Evolutionary conservation across 2,797 vertebrate species (phyloP), one percentile per base, ranked within the genome.

Genomic region (Halcyon leucocephala): DNA sequence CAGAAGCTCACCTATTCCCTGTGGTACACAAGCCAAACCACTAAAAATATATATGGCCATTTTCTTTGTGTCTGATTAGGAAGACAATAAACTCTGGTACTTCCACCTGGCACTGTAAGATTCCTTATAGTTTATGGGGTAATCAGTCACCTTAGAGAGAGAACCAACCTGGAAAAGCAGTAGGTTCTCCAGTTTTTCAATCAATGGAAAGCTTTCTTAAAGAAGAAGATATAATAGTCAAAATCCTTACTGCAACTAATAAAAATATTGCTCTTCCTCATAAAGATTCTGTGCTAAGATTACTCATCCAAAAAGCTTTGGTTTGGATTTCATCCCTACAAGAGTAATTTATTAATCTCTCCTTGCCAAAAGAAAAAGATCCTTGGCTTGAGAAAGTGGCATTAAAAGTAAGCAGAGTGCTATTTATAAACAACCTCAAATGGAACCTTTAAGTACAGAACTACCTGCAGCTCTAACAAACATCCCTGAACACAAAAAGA

Each of bases 391-490:
- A 70, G 78, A 82, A 72, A 76, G 49, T 33, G 81, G 52, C 82
- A 70, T 83, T 79, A 79, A 82, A 90, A 76, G 77, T 71, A 29
- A 73, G n/a, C 49, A 74, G 48, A 87, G 71, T 33, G 55, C n/a
- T 96, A 81, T 94, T 97, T 85, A 96, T 89, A 96, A 95, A 82
- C 90, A 93, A 95, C 62, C 69, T 85, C 69, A 80, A 44, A 55
- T 9, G 61, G 64, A 94, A 84, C 25, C 46, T 72, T n/a, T 28
- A 58, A 73, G 35, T 18, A 88, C 57, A 89, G 57, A 31, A 31
- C 17, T 93, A 95, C 90, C 92, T 91, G 94, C 96, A 95, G 57
- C 58, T 87, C 86, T 18, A 89, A 64, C 26, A 93, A 90, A 73
- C 78, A 81, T 62, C 88, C 93, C 65, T 86, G 82, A 89, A 39